A percentile compares a stretch with the other conserved stretches of the same genome.
Evolutionary conservation across 2,888 invertebrate genomes (phyloP).

Genomic region (Syrphus vitripennis): DNA sequence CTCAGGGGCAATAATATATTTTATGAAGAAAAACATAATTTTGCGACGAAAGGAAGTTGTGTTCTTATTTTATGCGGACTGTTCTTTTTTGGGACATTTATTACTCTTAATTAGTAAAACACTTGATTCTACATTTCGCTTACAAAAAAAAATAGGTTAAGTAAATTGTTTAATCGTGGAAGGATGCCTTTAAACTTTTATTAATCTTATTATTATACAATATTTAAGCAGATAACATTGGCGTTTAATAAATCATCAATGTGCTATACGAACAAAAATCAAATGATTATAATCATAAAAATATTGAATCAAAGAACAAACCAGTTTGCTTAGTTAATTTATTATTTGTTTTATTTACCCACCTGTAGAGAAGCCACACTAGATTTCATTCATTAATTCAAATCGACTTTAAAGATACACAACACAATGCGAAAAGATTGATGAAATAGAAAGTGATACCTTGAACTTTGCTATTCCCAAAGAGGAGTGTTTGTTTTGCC

Average conservation of each 20-base stretch:
- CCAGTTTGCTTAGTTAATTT: not conserved
- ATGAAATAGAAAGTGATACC: constrained; percentile 10
- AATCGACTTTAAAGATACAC: not conserved
- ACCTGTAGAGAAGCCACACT: not conserved
- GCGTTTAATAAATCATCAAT: not conserved
- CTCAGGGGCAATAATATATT: too few species aligned
- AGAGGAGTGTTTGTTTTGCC: not conserved
- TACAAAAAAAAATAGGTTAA: too few species aligned
- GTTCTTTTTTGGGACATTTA: too few species aligned
- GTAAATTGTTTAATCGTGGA: not conserved
- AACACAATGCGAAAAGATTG: not conserved
- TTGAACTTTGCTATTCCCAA: not conserved
- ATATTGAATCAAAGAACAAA: not conserved
- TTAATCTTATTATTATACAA: not conserved
- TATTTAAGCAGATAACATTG: too few species aligned
- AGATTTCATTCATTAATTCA: constrained; percentile 11
- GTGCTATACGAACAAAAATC: not conserved
- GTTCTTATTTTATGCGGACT: too few species aligned
- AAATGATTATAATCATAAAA: not conserved
- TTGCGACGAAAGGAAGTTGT: too few species aligned
- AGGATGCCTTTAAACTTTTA: not conserved
- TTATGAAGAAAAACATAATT: too few species aligned
- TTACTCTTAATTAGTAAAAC: too few species aligned
- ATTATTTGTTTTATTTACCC: not conserved
- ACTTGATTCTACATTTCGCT: too few species aligned